Evolutionary conservation across 2,888 invertebrate species (phyloP).

Genomic region (Venusia cambrica): DNA sequence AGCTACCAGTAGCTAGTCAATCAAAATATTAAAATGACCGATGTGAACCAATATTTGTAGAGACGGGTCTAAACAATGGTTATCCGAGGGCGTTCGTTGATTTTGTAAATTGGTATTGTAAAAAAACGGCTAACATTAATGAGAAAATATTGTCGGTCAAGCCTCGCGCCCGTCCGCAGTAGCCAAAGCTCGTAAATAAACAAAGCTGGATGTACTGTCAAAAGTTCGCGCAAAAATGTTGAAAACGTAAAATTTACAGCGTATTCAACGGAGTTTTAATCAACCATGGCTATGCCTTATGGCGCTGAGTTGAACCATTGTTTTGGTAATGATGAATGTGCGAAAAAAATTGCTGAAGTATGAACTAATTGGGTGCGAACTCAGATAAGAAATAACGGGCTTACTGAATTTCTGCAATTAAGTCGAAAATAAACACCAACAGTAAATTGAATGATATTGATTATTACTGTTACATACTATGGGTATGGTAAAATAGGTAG

Average conservation of each 20-base stretch:
- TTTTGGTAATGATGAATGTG: constrained; percentile 16
- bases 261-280: constrained; percentile 74
- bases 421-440: too few relatives aligned
- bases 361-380: too few relatives aligned
- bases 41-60: constrained; percentile 38
- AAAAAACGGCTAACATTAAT: constrained; percentile 61
- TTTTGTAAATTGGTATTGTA: constrained; percentile 56
- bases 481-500: constrained; percentile 8
- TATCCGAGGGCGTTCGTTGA: constrained; percentile 38
- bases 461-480: too few relatives aligned
- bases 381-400: too few relatives aligned
- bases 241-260: constrained; percentile 72
- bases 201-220: constrained; percentile 76
- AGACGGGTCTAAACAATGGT: constrained; percentile 39
- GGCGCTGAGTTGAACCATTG: constrained; percentile 23
- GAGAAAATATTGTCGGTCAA: constrained; percentile 66
- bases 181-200: constrained; percentile 78
- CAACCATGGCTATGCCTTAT: constrained; percentile 56
- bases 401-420: too few relatives aligned
- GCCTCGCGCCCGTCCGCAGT: constrained; percentile 58
- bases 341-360: too few relatives aligned
- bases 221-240: constrained; percentile 69
- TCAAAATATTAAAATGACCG: constrained; percentile 13
- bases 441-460: too few relatives aligned
- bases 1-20: too few relatives aligned